These are phyloP conservation scores for Semaprochilodus insignis DNA, from an alignment of 2,797 vertebrate species.

Conservation along the genomic window DNA sequence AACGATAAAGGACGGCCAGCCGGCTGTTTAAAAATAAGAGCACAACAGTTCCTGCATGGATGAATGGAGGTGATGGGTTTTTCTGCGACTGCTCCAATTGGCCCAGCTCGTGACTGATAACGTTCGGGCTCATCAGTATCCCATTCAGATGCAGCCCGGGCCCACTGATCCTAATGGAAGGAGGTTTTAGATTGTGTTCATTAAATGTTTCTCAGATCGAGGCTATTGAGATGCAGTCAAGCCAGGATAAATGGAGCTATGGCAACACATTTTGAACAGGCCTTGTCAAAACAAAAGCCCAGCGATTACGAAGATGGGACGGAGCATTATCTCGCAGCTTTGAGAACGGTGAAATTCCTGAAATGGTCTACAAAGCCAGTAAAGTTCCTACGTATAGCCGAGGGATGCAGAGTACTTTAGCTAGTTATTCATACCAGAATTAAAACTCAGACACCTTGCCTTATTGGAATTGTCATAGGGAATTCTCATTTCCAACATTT, in stretches of 20 bases:
- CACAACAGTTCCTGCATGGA: slow-evolving; percentile 21
- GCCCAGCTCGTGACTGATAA: slow-evolving; percentile 28
- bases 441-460: too few species aligned
- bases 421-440: too few species aligned
- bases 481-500: too few species aligned
- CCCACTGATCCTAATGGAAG: slow-evolving; percentile 25
- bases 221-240: slow-evolving; percentile 33
- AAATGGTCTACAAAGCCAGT: background rate
- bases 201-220: slow-evolving; percentile 42
- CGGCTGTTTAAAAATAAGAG: slow-evolving; percentile 17
- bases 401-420: too few species aligned
- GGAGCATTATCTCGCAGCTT: background rate
- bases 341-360: background rate
- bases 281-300: slow-evolving; percentile 27
- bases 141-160: slow-evolving; percentile 32
- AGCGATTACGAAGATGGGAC: slow-evolving; percentile 32
- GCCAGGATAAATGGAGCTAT: slow-evolving; percentile 31
- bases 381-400: background rate
- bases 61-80: slow-evolving; percentile 24
- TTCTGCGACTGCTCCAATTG: slow-evolving; percentile 21
- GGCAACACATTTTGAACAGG: slow-evolving; percentile 6
- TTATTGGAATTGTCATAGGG: too few species aligned
- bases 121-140: slow-evolving; percentile 34
- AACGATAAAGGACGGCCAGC: slow-evolving; percentile 36
- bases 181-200: slow-evolving; percentile 44